Percentiles rank a stretch among this genome's conserved stretches.
Conservation (phyloP, 1,140 invertebrate species). For the Acyrthosiphon pisum region DNA sequence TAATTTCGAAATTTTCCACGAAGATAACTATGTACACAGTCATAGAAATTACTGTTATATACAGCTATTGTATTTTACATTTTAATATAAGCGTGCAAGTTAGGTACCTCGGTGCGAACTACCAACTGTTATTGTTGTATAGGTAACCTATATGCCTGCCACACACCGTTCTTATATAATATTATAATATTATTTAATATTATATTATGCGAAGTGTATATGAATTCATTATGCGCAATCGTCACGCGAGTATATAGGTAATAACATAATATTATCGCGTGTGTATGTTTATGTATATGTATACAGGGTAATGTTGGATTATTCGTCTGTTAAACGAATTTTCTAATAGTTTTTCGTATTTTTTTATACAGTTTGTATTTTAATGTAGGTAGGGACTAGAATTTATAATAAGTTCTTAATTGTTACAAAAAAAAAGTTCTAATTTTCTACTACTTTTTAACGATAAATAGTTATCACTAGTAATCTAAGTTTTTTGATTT, state of each 20-base stretch:
- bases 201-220: slow-evolving; percentile 2
- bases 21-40: neutral
- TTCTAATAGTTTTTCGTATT: neutral
- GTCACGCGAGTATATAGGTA: neutral
- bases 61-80: neutral
- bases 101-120: neutral
- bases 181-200: neutral
- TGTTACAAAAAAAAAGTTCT: neutral
- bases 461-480: too few species aligned
- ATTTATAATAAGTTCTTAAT: neutral
- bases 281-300: neutral
- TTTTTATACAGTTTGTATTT: neutral
- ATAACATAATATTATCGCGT: neutral
- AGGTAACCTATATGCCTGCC: neutral
- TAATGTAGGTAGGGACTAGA: too few species aligned
- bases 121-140: neutral
- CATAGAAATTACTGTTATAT: neutral
- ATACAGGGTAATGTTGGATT: neutral
- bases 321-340: neutral
- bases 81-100: too few species aligned
- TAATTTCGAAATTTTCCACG: neutral
- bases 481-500: too few species aligned
- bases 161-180: neutral
- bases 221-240: slow-evolving; percentile 6
- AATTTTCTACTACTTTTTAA: too few species aligned